Conservation (phyloP, 2,113 vertebrate genomes). For the Heterochromis multidens region DNA sequence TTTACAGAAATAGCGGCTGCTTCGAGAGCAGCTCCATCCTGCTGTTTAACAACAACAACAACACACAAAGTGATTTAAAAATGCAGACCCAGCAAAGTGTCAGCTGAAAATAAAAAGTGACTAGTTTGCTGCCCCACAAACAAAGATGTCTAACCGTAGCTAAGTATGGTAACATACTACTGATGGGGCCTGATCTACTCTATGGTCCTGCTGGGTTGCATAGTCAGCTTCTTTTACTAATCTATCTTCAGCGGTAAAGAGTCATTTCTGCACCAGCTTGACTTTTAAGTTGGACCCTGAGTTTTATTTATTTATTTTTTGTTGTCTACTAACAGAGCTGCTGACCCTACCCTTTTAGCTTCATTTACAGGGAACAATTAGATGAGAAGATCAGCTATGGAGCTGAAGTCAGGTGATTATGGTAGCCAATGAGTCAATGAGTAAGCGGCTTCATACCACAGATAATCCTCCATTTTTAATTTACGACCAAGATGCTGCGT, state of each 20-base stretch:
- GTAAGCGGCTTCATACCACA: too few relatives aligned
- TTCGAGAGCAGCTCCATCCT: slow-evolving; percentile 2
- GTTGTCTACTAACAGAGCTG: not conserved
- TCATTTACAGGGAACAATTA: not conserved
- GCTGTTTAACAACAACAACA: slow-evolving; percentile 6
- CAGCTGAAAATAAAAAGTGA: not conserved
- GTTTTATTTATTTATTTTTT: not conserved
- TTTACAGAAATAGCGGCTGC: slow-evolving; percentile 49
- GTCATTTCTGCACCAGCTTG: not conserved
- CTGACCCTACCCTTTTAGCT: not conserved
- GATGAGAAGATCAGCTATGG: not conserved
- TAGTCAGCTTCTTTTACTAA: slow-evolving; percentile 26
- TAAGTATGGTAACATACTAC: not conserved
- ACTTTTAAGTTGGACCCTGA: slow-evolving; percentile 40
- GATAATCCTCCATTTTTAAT: too few relatives aligned
- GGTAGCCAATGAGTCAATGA: too few relatives aligned
- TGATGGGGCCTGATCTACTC: slow-evolving; percentile 12
- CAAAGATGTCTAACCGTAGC: not conserved
- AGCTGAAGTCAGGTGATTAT: too few relatives aligned
- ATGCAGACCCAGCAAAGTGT: not conserved
- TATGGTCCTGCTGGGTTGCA: slow-evolving; percentile 43
- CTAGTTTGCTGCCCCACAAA: not conserved
- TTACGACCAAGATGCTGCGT: not conserved
- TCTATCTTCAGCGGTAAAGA: not conserved
- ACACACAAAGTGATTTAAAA: not conserved